Evolutionary conservation across 2,888 invertebrate genomes (phyloP), one percentile per base, ranked within the genome.

Genomic region (Drosophila anomalata): DNA sequence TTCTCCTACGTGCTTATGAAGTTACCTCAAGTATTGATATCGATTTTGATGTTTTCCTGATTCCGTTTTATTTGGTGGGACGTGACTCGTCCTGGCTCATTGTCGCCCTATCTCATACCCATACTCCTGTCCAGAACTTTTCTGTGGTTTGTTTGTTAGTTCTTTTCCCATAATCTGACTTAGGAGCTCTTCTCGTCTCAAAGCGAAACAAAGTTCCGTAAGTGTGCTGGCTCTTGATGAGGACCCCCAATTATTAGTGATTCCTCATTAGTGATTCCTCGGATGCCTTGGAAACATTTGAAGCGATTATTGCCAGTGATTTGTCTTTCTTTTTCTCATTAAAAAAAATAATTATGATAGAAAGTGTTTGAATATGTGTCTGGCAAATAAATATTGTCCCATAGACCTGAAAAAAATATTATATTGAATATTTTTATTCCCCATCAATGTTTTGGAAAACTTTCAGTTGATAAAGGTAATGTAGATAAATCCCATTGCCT

Each of bases 21-120:
- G 50, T 17, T 42, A 42, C 41, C 41, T 20, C 17, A 11, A 22
- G 51, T 31, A 52, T 48, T 36, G 53, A 73, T 67, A 67, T 68
- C 70, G 69, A 68, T 58, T 72, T 68, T 54, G 72, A 75, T 72
- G 75, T 69, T 57, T 55, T 42, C 24, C 47, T 31, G 50, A 50
- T 20, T 73, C 73, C 44, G 53, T 73, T 65, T 65, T 17, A 33
- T 47, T 36, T 47, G 39, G 14, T n/a, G 46, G 31, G 17, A 65
- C 65, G 54, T 70, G 69, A 73, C 74, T 54, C 11, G 31, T n/a
- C 52, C 31, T 29, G 60, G 9, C 46, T 63, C 65, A 53, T 65
- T 65, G 24, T 39, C 22, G 31, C 50, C 44, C 50, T 44, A 39
- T 55, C 50, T 24, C 50, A 44, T 26, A 44, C 36, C 44, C 44